Conservation (phyloP, 2,888 invertebrate species). For the Agrypnus murinus region DNA sequence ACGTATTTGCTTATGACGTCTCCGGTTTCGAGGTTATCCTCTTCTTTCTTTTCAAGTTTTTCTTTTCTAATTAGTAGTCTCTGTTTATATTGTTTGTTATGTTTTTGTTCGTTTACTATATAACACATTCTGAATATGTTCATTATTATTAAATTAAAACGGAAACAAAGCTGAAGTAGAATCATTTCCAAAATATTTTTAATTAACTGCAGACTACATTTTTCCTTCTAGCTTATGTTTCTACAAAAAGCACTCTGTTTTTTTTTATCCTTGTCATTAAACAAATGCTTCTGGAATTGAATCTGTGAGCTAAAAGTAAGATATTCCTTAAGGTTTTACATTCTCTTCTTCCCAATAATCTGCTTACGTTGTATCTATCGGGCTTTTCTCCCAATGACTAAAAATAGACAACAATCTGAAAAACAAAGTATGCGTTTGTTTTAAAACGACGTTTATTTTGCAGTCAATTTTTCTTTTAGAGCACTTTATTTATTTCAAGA, state of each 20-base stretch:
- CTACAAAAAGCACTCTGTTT: background rate
- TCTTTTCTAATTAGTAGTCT: no score
- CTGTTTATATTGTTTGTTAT: no score
- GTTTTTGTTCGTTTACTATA: no score
- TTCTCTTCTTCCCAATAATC: background rate
- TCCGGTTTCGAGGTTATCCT: background rate
- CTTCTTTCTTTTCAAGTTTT: background rate
- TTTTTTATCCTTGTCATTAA: conserved; percentile 4
- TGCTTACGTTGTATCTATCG: conserved; percentile 14
- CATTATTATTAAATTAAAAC: no score
- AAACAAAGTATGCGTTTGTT: no score
- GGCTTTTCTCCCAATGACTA: background rate
- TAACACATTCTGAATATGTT: no score
- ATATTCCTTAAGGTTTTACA: conserved; percentile 1
- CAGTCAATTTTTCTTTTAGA: no score
- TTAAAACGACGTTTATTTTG: no score
- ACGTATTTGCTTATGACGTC: conserved; percentile 3
- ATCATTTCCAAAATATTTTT: background rate
- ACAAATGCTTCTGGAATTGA: conserved; percentile 9
- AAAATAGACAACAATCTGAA: no score
- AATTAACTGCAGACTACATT: background rate
- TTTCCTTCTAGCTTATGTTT: background rate
- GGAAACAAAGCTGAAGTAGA: background rate
- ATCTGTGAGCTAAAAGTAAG: conserved; percentile 1
- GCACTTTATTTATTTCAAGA: no score